Conservation (phyloP, 2,888 invertebrate species). For the Phoronis australis region DNA sequence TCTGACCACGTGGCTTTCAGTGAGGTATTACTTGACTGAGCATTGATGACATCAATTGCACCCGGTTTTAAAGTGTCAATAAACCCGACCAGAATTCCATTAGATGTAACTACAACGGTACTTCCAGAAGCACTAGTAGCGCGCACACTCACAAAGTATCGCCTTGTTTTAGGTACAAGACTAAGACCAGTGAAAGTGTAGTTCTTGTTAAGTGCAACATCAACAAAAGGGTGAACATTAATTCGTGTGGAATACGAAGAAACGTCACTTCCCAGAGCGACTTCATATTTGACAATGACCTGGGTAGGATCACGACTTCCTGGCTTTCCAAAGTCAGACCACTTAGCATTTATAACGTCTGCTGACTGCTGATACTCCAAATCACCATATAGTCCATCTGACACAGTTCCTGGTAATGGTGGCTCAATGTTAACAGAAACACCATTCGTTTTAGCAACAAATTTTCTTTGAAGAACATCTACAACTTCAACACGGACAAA, state of each 20-base stretch:
- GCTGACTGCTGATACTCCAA: constrained; percentile 22
- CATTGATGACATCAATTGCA: neutral
- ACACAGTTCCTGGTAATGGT: constrained; percentile 22
- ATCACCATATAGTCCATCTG: constrained; percentile 26
- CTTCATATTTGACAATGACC: constrained; percentile 12
- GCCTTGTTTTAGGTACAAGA: constrained; percentile 8
- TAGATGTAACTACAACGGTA: constrained; percentile 14
- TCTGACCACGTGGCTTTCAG: constrained; percentile 11
- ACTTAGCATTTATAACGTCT: constrained; percentile 22
- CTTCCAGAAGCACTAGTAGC: constrained; percentile 16
- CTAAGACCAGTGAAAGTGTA: constrained; percentile 11
- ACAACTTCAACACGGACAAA: constrained; percentile 18
- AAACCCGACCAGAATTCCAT: constrained; percentile 16
- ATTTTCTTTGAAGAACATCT: constrained; percentile 20
- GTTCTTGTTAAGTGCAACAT: constrained; percentile 10
- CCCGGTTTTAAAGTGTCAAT: constrained; percentile 5
- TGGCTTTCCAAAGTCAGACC: constrained; percentile 25
- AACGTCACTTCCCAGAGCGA: constrained; percentile 11
- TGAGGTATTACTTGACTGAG: constrained; percentile 2
- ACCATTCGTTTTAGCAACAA: constrained; percentile 22
- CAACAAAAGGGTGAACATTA: constrained; percentile 12
- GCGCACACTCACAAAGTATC: constrained; percentile 20
- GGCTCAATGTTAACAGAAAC: constrained; percentile 26
- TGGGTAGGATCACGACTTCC: constrained; percentile 6
- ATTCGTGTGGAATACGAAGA: constrained; percentile 5